Evolutionary conservation across 1,140 invertebrate species (phyloP).

Genomic region (Drosophila triauraria): DNA sequence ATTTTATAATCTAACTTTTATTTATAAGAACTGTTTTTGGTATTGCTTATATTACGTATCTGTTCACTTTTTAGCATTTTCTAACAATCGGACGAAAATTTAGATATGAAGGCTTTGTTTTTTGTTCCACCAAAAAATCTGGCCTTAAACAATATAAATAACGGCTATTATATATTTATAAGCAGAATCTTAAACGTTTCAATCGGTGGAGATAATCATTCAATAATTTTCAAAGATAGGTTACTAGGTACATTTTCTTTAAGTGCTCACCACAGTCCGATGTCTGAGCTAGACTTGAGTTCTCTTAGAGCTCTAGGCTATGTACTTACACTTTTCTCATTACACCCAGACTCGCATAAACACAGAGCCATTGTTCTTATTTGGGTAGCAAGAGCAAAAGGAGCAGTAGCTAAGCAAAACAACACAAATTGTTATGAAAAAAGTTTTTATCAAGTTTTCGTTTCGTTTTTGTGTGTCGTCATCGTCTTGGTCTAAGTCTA

Average conservation of each 20-base stretch:
- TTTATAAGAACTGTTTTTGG: no score
- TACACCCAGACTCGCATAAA: constrained; percentile 37
- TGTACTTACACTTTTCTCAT: constrained; percentile 79
- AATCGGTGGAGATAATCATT: no score
- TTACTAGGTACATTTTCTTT: constrained; percentile 4
- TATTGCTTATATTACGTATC: no score
- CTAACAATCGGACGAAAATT: no score
- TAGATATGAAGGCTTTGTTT: no score
- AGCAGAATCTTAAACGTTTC: no score
- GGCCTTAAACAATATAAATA: no score
- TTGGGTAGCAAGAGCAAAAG: constrained; percentile 15
- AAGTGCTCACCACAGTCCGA: not conserved
- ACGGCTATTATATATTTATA: no score
- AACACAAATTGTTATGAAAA: constrained; percentile 84
- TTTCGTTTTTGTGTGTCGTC: constrained; percentile 56
- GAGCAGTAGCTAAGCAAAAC: constrained; percentile 55
- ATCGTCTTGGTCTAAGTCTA: constrained; percentile 44
- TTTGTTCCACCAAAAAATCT: no score
- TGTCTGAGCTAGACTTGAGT: constrained; percentile 6
- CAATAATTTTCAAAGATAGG: not conserved
- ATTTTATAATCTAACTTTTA: no score
- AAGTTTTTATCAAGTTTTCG: constrained; percentile 83
- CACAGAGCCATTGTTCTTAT: constrained; percentile 52
- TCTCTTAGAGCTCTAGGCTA: constrained; percentile 19
- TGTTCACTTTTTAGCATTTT: no score